Conservation (phyloP, 2,888 invertebrate genomes). For the Ganaspis brasiliensis region DNA sequence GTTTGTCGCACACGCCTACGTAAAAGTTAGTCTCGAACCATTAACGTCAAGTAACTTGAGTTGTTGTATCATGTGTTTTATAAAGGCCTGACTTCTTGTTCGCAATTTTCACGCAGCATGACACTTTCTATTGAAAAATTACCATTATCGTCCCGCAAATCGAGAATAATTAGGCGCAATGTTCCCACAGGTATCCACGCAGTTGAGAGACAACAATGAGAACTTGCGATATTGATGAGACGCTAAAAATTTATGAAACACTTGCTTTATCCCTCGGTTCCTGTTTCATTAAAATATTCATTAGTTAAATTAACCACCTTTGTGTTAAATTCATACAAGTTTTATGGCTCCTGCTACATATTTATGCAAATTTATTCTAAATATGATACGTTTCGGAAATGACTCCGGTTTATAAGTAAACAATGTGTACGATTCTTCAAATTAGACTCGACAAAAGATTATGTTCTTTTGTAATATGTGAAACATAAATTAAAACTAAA, state of each 20-base stretch:
- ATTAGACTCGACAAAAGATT: too few relatives aligned
- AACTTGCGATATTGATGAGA: conserved; percentile 37
- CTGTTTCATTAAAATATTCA: conserved; percentile 10
- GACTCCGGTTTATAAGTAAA: too few relatives aligned
- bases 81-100: neutral
- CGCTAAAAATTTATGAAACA: conserved; percentile 24
- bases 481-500: too few relatives aligned
- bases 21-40: conserved; percentile 23
- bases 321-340: neutral
- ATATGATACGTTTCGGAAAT: too few relatives aligned
- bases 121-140: conserved; percentile 31
- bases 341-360: too few relatives aligned
- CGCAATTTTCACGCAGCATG: conserved; percentile 22
- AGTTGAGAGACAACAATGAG: conserved; percentile 13
- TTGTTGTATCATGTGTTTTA: conserved; percentile 17
- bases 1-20: conserved; percentile 35
- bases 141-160: neutral
- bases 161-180: conserved; percentile 22
- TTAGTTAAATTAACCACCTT: neutral
- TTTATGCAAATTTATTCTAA: too few relatives aligned
- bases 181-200: conserved; percentile 20
- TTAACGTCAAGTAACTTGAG: conserved; percentile 26
- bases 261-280: conserved; percentile 8
- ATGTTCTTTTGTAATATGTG: too few relatives aligned
- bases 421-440: too few relatives aligned